These are phyloP conservation scores for Andrena camellia DNA, from an alignment of 2,888 invertebrate genomes.

Conservation along the genomic window DNA sequence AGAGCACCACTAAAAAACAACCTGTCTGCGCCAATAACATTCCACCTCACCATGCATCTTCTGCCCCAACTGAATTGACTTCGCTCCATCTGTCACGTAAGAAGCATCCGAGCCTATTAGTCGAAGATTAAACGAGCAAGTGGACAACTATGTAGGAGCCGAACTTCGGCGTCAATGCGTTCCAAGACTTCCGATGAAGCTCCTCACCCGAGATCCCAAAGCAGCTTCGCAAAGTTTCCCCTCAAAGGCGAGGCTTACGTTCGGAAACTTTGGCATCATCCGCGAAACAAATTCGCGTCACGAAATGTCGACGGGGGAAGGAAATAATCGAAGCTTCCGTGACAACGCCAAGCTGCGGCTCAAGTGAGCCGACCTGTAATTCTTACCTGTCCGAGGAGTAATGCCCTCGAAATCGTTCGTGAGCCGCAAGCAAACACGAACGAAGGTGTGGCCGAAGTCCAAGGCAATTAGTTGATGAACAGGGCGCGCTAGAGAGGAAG, in stretches of 20 bases:
- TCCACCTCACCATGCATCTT: background rate
- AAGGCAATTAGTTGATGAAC: conserved; percentile 81
- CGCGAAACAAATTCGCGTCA: conserved; percentile 4
- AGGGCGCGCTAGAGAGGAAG: conserved; percentile 74
- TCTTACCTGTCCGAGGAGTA: conserved; percentile 37
- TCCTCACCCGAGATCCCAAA: background rate
- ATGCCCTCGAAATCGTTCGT: conserved; percentile 31
- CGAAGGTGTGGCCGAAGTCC: conserved; percentile 66
- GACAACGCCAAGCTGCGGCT: conserved; percentile 9
- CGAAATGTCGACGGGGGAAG: conserved; percentile 3
- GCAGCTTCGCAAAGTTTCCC: background rate
- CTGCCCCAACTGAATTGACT: background rate
- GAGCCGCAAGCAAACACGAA: conserved; percentile 41
- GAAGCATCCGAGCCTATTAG: too few relatives aligned
- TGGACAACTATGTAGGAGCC: background rate
- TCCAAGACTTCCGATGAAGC: background rate
- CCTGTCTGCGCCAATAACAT: too few relatives aligned
- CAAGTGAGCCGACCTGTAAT: conserved; percentile 19
- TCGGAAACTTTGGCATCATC: background rate
- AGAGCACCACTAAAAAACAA: too few relatives aligned
- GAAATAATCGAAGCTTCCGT: conserved; percentile 29
- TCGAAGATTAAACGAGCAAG: background rate
- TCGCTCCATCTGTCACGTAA: background rate
- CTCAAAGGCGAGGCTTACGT: background rate
- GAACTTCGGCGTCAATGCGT: background rate